Conservation (phyloP, 2,888 invertebrate species). For the Tromatobia lineatoria region DNA sequence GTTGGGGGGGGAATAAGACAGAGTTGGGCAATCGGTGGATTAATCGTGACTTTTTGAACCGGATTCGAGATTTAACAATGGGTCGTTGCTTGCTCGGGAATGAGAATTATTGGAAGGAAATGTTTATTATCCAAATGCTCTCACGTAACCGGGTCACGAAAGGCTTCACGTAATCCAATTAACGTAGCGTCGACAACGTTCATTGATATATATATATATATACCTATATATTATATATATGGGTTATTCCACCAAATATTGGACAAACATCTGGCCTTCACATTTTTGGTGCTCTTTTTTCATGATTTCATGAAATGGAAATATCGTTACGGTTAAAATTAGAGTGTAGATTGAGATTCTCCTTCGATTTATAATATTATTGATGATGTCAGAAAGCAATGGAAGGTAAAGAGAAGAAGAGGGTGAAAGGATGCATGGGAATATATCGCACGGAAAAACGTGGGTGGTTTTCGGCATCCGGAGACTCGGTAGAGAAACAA, state of each 20-base stretch:
- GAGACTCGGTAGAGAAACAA: not conserved
- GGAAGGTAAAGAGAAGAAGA: not conserved
- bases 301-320: not conserved
- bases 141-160: constrained; percentile 2
- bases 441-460: not conserved
- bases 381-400: not conserved
- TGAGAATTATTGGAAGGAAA: not conserved
- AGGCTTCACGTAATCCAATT: constrained; percentile 7
- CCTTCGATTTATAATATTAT: not conserved
- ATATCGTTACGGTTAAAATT: not conserved
- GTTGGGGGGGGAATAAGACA: not conserved
- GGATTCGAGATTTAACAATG: not conserved
- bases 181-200: not conserved
- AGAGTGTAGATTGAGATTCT: not conserved
- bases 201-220: not conserved
- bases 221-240: not conserved
- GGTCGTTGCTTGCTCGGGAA: not conserved
- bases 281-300: no score
- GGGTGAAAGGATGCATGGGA: not conserved
- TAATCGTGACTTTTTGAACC: not conserved
- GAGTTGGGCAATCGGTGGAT: not conserved
- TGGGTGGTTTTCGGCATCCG: not conserved
- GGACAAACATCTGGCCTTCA: no score
- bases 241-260: not conserved
- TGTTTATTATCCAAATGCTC: not conserved